phyloP scores from a whole-genome alignment of 2,888 invertebrate species.

The Pardosa pseudoannulata region DNA sequence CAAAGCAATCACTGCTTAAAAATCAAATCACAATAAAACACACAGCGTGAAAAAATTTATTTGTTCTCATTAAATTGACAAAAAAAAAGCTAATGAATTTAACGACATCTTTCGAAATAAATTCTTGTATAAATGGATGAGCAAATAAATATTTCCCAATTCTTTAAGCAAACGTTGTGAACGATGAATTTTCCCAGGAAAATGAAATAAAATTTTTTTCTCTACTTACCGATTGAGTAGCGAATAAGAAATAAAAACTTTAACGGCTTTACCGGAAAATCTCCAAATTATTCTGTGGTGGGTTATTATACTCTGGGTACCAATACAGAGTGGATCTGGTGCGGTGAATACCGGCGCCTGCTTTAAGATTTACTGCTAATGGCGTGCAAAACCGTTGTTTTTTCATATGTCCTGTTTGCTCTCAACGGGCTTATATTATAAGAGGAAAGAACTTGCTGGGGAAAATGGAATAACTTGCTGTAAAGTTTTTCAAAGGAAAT shows the following conservation, averaged over 20 bases:
- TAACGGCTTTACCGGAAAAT: constrained; percentile 17
- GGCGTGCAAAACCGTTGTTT: constrained; percentile 22
- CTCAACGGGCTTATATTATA: constrained; percentile 14
- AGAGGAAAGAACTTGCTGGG: not conserved
- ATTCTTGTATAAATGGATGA: not conserved
- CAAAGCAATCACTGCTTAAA: not conserved
- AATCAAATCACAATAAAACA: not conserved
- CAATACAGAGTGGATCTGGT: constrained; percentile 20
- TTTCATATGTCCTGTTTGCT: constrained; percentile 9
- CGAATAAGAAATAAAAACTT: constrained; percentile 20
- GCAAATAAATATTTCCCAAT: constrained; percentile 7
- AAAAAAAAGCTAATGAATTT: not conserved
- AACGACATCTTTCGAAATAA: not conserved
- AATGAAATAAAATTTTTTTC: constrained; percentile 8
- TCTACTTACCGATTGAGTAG: not conserved
- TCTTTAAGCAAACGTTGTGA: not conserved
- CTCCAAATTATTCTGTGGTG: constrained; percentile 18
- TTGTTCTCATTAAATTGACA: not conserved
- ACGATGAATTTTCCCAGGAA: not conserved
- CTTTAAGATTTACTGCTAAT: constrained; percentile 28
- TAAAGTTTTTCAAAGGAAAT: constrained; percentile 20
- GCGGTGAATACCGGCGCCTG: not conserved
- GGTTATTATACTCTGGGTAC: constrained; percentile 25
- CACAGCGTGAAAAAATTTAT: not conserved
- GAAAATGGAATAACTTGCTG: constrained; percentile 3